phyloP scores from a whole-genome alignment of 2,888 invertebrate genomes.

The Tachystola acroxantha region DNA sequence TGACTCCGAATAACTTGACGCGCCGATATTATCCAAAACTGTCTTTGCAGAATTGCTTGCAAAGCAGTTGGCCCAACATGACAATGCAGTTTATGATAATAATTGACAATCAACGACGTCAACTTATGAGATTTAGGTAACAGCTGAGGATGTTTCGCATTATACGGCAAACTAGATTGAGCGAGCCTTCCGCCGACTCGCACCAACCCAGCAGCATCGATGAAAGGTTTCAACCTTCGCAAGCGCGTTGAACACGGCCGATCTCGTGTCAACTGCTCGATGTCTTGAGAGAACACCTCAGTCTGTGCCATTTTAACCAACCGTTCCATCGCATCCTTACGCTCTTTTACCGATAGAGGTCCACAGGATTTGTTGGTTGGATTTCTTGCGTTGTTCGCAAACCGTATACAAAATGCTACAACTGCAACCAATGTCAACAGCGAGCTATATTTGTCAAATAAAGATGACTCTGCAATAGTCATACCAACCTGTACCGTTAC shows the following conservation, averaged over 20 bases:
- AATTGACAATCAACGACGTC: constrained; percentile 2
- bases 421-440: too few species aligned
- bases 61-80: constrained; percentile 9
- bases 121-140: constrained; percentile 5
- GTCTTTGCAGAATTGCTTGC: not conserved
- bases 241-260: not conserved
- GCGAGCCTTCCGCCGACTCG: constrained; percentile 10
- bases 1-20: not conserved
- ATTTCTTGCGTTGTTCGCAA: too few species aligned
- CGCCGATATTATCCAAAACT: not conserved
- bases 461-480: not conserved
- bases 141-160: constrained; percentile 1
- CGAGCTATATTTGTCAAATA: too few species aligned
- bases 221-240: constrained; percentile 4
- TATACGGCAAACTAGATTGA: constrained; percentile 3
- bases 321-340: not conserved
- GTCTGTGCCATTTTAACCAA: not conserved
- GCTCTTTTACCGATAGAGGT: not conserved
- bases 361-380: too few species aligned
- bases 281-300: not conserved
- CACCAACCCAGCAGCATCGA: constrained; percentile 6
- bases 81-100: constrained; percentile 10
- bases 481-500: not conserved
- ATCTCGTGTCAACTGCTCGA: not conserved
- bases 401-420: too few species aligned